These are phyloP conservation scores for Paralinhomoeus sp. DNA, from an alignment of 2,888 invertebrate species.

Conservation along the genomic window DNA sequence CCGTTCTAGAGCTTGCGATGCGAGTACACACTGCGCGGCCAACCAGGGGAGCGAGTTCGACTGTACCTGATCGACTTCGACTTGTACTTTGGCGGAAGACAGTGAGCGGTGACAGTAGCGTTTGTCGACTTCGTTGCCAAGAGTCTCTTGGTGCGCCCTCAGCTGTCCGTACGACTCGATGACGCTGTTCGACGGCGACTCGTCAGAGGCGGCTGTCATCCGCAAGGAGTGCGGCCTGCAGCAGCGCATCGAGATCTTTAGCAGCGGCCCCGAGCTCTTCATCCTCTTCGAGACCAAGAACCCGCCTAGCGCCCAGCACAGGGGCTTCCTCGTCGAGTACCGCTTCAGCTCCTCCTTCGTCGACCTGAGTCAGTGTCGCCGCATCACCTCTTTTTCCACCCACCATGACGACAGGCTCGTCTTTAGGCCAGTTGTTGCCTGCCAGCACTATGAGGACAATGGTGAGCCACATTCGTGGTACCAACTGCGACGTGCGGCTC, in stretches of 20 bases:
- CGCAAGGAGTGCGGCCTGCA: constrained; percentile 23
- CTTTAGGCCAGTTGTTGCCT: no score
- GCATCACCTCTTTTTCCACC: no score
- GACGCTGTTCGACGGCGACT: constrained; percentile 79
- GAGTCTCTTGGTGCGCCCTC: no score
- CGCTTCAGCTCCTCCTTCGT: constrained; percentile 96
- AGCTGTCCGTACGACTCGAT: constrained; percentile 98
- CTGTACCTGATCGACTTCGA: constrained; percentile 93
- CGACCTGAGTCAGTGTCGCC: constrained; percentile 54
- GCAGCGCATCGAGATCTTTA: constrained; percentile 19
- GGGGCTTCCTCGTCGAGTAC: constrained; percentile 93
- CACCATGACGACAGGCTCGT: no score
- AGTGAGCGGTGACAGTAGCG: constrained; percentile 46
- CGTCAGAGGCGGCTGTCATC: constrained; percentile 48
- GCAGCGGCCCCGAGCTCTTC: constrained; percentile 12
- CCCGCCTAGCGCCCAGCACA: constrained; percentile 53
- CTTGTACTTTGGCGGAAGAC: constrained; percentile 88
- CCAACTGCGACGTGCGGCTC: constrained; percentile 53
- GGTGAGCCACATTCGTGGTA: constrained; percentile 13
- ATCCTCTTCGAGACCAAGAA: constrained; percentile 25
- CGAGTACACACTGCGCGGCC: constrained; percentile 54
- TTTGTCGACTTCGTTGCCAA: no score
- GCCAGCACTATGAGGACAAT: no score
- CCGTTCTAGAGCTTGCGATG: constrained; percentile 19
- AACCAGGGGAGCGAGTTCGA: constrained; percentile 65